Conservation (phyloP, 1,140 invertebrate species). For the Akabosia matsudoensis region DNA sequence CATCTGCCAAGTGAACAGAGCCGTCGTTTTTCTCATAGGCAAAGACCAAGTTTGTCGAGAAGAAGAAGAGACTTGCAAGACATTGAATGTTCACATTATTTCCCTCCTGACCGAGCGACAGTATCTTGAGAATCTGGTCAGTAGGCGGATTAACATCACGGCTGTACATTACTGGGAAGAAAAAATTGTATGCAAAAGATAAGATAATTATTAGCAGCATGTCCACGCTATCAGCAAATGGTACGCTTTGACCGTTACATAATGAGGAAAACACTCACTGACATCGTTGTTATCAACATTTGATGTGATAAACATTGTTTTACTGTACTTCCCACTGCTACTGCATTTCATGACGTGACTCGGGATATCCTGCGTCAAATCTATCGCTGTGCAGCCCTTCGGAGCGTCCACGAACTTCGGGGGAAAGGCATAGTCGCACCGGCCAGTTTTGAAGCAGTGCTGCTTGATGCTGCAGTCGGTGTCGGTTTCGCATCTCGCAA, state of each 20-base stretch:
- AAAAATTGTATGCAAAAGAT: constrained; percentile 5
- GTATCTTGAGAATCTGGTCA: constrained; percentile 37
- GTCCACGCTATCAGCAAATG: not conserved
- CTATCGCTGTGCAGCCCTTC: constrained; percentile 38
- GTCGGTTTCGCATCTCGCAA: constrained; percentile 43
- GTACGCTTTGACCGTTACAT: not conserved
- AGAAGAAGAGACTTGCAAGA: constrained; percentile 38
- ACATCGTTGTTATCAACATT: constrained; percentile 37
- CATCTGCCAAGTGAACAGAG: constrained; percentile 26
- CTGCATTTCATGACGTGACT: constrained; percentile 43
- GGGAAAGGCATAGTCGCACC: constrained; percentile 41
- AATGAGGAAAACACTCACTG: constrained; percentile 33
- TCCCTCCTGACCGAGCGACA: not conserved
- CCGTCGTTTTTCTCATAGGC: constrained; percentile 41
- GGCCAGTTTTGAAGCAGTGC: constrained; percentile 38
- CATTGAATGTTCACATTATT: constrained; percentile 37
- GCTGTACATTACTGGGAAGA: constrained; percentile 39
- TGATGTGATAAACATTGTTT: constrained; percentile 33
- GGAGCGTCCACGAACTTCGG: constrained; percentile 39
- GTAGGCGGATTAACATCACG: constrained; percentile 32
- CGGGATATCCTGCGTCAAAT: constrained; percentile 36
- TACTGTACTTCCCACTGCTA: constrained; percentile 24
- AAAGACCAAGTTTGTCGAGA: constrained; percentile 42
- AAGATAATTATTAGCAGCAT: not conserved
- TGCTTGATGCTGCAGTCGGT: constrained; percentile 43